Evolutionary conservation across 1,140 invertebrate genomes (phyloP).

Genomic region (Listronotus bonariensis): DNA sequence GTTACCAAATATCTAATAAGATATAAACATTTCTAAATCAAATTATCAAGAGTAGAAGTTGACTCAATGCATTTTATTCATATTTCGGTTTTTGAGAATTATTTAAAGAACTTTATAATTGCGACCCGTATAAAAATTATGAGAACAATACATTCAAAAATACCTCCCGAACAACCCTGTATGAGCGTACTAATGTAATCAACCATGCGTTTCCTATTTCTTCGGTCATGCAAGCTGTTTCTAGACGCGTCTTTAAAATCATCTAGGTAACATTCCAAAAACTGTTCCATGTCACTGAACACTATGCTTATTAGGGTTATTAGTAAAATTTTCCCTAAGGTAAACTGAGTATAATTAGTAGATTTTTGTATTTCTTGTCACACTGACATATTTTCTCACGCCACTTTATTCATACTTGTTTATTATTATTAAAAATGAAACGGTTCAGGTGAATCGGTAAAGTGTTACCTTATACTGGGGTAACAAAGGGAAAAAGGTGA

Average conservation of each 20-base stretch:
- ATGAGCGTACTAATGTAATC: conserved; percentile 73
- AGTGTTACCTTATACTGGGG: no score
- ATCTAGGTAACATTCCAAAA: conserved; percentile 73
- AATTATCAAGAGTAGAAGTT: no score
- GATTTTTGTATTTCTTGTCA: background rate
- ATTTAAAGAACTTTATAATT: no score
- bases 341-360: background rate
- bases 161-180: conserved; percentile 67
- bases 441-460: no score
- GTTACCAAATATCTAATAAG: no score
- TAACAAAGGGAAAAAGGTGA: no score
- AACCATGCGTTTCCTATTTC: conserved; percentile 67
- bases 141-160: background rate
- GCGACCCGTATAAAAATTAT: background rate
- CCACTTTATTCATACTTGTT: background rate
- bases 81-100: no score
- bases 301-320: background rate
- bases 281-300: conserved; percentile 63
- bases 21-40: background rate
- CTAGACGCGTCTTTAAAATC: conserved; percentile 67
- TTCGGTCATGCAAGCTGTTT: conserved; percentile 65
- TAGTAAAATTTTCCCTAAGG: background rate
- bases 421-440: no score
- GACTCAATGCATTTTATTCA: no score
- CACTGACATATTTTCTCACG: conserved; percentile 14